Base-by-base conservation (phyloP, 2,797 vertebrate species). In the Aotus griseimembra region DNA sequence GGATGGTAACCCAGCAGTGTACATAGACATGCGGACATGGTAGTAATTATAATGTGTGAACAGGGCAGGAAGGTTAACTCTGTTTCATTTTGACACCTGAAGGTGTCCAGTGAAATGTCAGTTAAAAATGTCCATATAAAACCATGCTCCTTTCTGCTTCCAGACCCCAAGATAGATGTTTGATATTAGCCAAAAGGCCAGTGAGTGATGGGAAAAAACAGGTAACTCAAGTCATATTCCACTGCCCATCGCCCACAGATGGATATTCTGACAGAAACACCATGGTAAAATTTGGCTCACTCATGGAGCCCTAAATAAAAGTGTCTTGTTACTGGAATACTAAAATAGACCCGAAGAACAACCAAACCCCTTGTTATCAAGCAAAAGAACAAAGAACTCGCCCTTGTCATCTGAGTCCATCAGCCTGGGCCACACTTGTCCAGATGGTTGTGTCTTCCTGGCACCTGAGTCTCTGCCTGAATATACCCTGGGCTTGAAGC, bases 21-120 rank as follows among this genome's bases (percentile, higher is more conserved):
- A 33, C 64, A 75, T 55, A 95, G 90, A 92, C 73, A 77, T 4
- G 48, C 77, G 94, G 79, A 96, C 92, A 39, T 88, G 90, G 94
- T 26, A 90, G 83, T 77, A 36, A 95, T 94, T 95, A 93, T 8
- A 52, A 87, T 5, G 57, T 81, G 90, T 58, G 93, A 94, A 79
- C 30, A 9, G 94, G 94, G 55, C n/a, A 64, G 84, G 84, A 64
- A 94, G 92, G 92, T 96, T 88, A 92, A 88, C 82, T 92, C 33
- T 48, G 85, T 61, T 96, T 95, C 96, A 75, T 94, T 96, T 92
- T 96, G 90, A 95, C 81, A 93, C 90, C 84, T 75, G 48, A 95
- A 92, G 20, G 94, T 33, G 84, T 94, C 94, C 88, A 82, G 88
- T 41, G 67, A 97, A 81, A 92, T 46, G 87, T 64, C 88, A 79